phyloP scores from a whole-genome alignment of 2,113 vertebrate genomes.

The Petaurus breviceps region DNA sequence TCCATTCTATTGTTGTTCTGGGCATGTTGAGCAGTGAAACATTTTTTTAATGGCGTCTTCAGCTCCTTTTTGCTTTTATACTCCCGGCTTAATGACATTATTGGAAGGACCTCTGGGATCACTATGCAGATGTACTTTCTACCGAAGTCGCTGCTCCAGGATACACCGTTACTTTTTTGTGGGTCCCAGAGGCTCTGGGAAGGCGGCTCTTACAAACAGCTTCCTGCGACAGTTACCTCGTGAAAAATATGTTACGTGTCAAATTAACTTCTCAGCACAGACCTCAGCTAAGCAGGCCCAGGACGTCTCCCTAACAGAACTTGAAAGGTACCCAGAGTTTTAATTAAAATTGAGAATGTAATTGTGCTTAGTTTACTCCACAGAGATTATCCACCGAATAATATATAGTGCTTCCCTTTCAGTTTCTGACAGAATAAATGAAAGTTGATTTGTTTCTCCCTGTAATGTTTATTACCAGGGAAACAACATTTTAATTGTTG shows the following conservation, averaged over 20 bases:
- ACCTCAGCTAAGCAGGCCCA: slow-evolving; percentile 85
- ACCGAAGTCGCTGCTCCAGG: slow-evolving; percentile 86
- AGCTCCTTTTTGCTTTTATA: slow-evolving; percentile 79
- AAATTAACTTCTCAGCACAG: slow-evolving; percentile 86
- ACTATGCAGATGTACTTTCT: slow-evolving; percentile 85
- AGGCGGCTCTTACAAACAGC: slow-evolving; percentile 83
- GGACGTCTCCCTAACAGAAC: slow-evolving; percentile 85
- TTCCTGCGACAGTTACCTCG: slow-evolving; percentile 87
- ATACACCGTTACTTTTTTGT: slow-evolving; percentile 88
- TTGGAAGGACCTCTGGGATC: slow-evolving; percentile 82
- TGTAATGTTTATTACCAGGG: slow-evolving; percentile 78
- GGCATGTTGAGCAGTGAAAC: slow-evolving; percentile 80
- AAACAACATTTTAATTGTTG: slow-evolving; percentile 84
- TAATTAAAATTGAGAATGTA: slow-evolving; percentile 89
- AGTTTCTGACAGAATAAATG: slow-evolving; percentile 85
- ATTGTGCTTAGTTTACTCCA: slow-evolving; percentile 83
- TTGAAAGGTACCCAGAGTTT: slow-evolving; percentile 87
- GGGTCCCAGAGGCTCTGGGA: slow-evolving; percentile 84
- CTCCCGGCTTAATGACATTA: slow-evolving; percentile 85
- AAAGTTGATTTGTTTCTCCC: slow-evolving; percentile 86
- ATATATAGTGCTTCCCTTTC: slow-evolving; percentile 78
- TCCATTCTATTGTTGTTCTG: slow-evolving; percentile 79
- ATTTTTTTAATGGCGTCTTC: slow-evolving; percentile 83
- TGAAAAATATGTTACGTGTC: slow-evolving; percentile 88
- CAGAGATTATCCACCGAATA: slow-evolving; percentile 83